These are phyloP conservation scores for Rhynchomys soricoides DNA, from an alignment of 2,113 vertebrate species.

Conservation along the genomic window DNA sequence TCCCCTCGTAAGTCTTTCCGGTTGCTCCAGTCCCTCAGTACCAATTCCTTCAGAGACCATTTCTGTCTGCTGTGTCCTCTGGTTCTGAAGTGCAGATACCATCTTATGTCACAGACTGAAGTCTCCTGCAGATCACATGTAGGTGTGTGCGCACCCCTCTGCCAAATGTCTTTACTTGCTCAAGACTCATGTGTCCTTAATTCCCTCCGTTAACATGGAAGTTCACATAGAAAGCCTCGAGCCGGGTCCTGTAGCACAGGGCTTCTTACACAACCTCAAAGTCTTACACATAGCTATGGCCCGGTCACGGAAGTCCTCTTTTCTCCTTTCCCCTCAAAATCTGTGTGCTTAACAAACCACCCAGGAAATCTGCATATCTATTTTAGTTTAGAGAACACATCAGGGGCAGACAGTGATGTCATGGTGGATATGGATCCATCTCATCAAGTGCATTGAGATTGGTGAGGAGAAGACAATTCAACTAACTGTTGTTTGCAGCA, in stretches of 20 bases:
- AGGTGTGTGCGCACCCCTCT: rapidly evolving
- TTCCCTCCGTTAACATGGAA: neutral
- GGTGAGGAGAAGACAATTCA: neutral
- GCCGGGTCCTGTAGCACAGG: neutral
- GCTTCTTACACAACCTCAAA: neutral
- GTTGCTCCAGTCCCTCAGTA: neutral
- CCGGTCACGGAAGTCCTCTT: neutral
- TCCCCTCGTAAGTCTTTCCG: neutral
- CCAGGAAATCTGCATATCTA: neutral
- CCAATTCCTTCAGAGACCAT: neutral
- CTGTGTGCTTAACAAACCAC: neutral
- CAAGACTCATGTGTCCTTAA: neutral
- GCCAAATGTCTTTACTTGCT: neutral
- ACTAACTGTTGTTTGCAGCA: too few species aligned
- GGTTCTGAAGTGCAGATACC: neutral
- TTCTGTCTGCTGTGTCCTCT: neutral
- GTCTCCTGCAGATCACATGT: neutral
- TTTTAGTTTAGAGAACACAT: neutral
- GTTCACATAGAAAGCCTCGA: neutral
- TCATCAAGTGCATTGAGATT: neutral
- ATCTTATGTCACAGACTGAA: neutral
- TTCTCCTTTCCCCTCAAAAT: neutral
- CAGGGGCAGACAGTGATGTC: neutral
- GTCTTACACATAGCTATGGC: neutral
- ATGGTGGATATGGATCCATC: neutral